These are phyloP conservation scores for Spongia lamella DNA, from an alignment of 37 sponge, comb jelly and placozoan species.

Conservation along the genomic window DNA sequence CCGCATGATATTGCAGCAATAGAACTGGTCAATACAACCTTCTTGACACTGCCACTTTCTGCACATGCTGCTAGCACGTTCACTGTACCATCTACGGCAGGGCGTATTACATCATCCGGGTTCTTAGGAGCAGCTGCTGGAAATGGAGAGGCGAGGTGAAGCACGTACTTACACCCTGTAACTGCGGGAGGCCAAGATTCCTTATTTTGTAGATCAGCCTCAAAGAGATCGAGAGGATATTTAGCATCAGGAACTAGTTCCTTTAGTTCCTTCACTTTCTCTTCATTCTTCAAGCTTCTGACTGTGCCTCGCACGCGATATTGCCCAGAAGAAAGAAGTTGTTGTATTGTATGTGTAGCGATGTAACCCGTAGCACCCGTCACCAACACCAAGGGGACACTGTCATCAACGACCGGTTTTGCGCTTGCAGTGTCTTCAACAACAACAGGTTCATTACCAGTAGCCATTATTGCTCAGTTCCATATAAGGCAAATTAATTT, in stretches of 20 bases:
- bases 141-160: constrained; percentile 91
- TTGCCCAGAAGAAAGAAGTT: constrained; percentile 58
- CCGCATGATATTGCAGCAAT: constrained; percentile 76
- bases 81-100: constrained; percentile 79
- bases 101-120: constrained; percentile 39
- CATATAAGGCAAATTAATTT: too few relatives aligned
- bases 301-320: constrained; percentile 82
- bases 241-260: constrained; percentile 65
- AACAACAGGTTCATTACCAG: too few relatives aligned
- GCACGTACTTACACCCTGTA: constrained; percentile 75
- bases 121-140: constrained; percentile 20
- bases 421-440: too few relatives aligned
- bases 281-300: constrained; percentile 61
- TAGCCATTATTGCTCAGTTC: too few relatives aligned
- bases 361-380: constrained; percentile 92
- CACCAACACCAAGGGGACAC: constrained; percentile 72
- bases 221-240: constrained; percentile 74
- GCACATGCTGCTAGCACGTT: constrained; percentile 86
- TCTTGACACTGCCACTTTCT: constrained; percentile 71
- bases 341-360: constrained; percentile 70
- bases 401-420: constrained; percentile 15
- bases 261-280: constrained; percentile 59
- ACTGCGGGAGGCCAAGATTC: constrained; percentile 83
- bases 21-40: constrained; percentile 89
- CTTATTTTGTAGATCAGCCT: constrained; percentile 73